Percentiles rank a stretch among this genome's conserved stretches.
phyloP scores from a whole-genome alignment of 2,888 invertebrate genomes.

The Bellardia bayeri region DNA sequence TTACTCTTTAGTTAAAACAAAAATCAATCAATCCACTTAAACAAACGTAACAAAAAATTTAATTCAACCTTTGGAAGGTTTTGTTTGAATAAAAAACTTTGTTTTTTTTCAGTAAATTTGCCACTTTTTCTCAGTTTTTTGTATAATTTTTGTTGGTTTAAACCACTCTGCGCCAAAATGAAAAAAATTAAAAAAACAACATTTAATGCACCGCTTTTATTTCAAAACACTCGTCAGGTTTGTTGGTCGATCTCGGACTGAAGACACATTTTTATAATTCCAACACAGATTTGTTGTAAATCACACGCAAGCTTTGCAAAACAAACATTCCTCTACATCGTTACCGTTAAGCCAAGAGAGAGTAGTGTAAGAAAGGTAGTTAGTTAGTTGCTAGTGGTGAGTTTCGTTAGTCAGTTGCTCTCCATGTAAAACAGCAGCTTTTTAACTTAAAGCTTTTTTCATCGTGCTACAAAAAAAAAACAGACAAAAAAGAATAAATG shows the following conservation, averaged over 20 bases:
- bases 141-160: conserved; percentile 48
- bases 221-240: conserved; percentile 83
- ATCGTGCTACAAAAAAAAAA: conserved; percentile 29
- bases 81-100: conserved; percentile 21
- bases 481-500: background rate
- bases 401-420: conserved; percentile 29
- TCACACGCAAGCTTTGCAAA: conserved; percentile 49
- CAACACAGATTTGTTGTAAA: conserved; percentile 65
- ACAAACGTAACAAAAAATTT: background rate
- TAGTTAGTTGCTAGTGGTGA: conserved; percentile 20
- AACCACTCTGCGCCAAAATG: conserved; percentile 73
- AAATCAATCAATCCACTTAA: background rate
- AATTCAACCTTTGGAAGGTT: conserved; percentile 10
- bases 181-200: conserved; percentile 41
- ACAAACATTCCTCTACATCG: conserved; percentile 60
- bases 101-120: conserved; percentile 19
- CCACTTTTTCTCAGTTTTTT: conserved; percentile 40
- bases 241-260: conserved; percentile 80
- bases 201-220: conserved; percentile 76
- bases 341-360: conserved; percentile 57
- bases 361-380: background rate
- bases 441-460: conserved; percentile 23
- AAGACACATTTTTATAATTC: conserved; percentile 70
- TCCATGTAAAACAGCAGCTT: conserved; percentile 26
- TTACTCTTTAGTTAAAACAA: conserved; percentile 21